Evolutionary conservation across 2,797 vertebrate species (phyloP).

Genomic region (Macrochelys suwanniensis): DNA sequence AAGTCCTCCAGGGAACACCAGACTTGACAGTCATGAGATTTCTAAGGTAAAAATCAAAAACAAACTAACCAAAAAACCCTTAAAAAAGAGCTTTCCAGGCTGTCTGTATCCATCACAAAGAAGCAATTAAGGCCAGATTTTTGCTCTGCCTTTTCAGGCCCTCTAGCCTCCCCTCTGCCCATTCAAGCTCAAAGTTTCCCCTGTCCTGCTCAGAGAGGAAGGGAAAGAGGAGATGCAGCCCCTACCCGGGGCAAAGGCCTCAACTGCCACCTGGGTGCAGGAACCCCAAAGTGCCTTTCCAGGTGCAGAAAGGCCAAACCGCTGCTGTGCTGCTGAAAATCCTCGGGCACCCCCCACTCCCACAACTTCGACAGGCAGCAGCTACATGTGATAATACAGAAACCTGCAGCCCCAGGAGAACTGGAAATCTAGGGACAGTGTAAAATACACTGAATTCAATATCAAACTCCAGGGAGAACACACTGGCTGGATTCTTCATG

Average conservation of each 20-base stretch:
- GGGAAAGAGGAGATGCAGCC: not conserved
- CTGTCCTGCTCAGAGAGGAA: not conserved
- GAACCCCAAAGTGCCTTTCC: not conserved
- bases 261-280: not conserved
- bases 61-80: not conserved
- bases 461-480: not conserved
- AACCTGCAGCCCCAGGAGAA: constrained; percentile 25
- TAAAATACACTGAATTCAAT: constrained; percentile 24
- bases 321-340: not conserved
- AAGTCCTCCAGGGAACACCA: not conserved
- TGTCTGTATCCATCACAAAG: not conserved
- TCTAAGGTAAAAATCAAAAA: not conserved
- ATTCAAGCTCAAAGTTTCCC: not conserved
- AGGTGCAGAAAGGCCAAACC: not conserved
- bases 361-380: not conserved
- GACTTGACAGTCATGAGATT: not conserved
- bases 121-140: constrained; percentile 32
- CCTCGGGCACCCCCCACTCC: not conserved
- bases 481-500: constrained; percentile 10
- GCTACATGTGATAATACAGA: constrained; percentile 22
- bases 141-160: not conserved
- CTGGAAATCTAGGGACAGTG: constrained; percentile 39
- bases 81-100: not conserved
- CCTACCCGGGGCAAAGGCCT: not conserved
- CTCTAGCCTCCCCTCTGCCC: not conserved